Evolutionary conservation across 2,797 vertebrate genomes (phyloP).

Genomic region (Iguana delicatissima): DNA sequence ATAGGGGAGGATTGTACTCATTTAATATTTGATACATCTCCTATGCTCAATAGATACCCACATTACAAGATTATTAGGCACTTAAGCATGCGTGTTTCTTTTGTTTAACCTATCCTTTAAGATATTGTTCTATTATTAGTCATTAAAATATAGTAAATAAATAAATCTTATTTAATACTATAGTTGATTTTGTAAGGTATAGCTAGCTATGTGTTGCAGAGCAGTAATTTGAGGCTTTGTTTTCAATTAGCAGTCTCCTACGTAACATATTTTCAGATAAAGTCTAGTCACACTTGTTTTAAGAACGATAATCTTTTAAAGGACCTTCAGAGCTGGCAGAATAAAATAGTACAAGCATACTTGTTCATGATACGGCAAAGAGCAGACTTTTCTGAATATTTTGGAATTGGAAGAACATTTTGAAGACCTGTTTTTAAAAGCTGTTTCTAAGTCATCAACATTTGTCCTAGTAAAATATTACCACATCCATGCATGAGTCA

Average conservation of each 20-base stretch:
- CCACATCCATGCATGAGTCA: slow-evolving; percentile 19
- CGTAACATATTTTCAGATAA: neutral
- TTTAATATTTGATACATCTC: neutral
- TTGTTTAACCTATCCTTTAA: slow-evolving; percentile 29
- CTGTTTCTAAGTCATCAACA: slow-evolving; percentile 33
- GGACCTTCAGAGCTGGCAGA: neutral
- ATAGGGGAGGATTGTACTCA: neutral
- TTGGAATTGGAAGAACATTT: slow-evolving; percentile 51
- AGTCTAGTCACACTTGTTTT: slow-evolving; percentile 7
- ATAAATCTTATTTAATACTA: slow-evolving; percentile 56
- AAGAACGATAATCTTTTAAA: slow-evolving; percentile 16
- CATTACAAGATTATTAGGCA: neutral
- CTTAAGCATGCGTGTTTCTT: rapidly evolving
- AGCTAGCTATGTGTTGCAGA: slow-evolving; percentile 29
- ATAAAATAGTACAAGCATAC: slow-evolving; percentile 25
- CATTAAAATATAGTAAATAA: slow-evolving; percentile 24
- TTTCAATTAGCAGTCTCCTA: slow-evolving; percentile 41
- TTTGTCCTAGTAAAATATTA: slow-evolving; percentile 43
- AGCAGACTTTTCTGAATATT: slow-evolving; percentile 50
- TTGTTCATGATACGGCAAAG: slow-evolving; percentile 25
- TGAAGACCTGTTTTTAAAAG: slow-evolving; percentile 27
- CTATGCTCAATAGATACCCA: neutral
- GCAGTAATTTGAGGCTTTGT: slow-evolving; percentile 28
- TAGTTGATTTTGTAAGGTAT: slow-evolving; percentile 55
- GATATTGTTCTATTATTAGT: slow-evolving; percentile 20